Base-by-base conservation (phyloP, 2,113 vertebrate species). In the Carassius gibelio region DNA sequence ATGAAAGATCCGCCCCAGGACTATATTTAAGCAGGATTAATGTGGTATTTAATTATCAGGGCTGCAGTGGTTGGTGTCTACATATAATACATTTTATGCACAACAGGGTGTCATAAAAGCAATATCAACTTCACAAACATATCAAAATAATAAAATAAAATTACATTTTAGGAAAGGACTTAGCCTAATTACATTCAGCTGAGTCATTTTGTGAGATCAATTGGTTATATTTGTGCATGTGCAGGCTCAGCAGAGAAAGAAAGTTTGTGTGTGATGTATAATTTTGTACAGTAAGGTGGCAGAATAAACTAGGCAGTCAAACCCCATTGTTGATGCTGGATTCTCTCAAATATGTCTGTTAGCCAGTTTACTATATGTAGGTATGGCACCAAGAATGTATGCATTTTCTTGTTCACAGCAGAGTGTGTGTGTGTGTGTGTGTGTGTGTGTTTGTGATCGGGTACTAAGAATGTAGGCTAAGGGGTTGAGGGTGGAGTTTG, bases 321-420 rank as follows among this genome's bases (percentile, higher is more conserved):
- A 62, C 77, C 13, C 83, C 52, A 88, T 94, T 94, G 94, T 95
- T 82, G 57, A 68, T 83, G 76, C 64, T 69, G 82, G 78, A 38
- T 42, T 57, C 48, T 77, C 76, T 87, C n/a, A 52, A 26, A 17
- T 75, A 15, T 11, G 23, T 38, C 55, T 26, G 82, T 75, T 84
- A 72, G 80, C 87, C 42, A 62, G 90, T 91, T 85, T 88, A 88
- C 89, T 89, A 87, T 11, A 36, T 55, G 14, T 13, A 66, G 57
- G 23, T 81, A 48, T 82, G 61, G 50, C 74, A 76, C 64, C n/a
- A 7, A 36, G 26, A 50, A 26, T n/a, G 57, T 64, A 8, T 86
- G 57, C 55, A 38, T 81, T 55, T 85, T 45, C 71, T 19, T 74
- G 61, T 57, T 17, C 77, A 50, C 72, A 75, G 1, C 42, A 36